A percentile compares a stretch with the other conserved stretches of the same genome.
Conservation (phyloP, 2,888 invertebrate species). For the Cistogaster globosa region DNA sequence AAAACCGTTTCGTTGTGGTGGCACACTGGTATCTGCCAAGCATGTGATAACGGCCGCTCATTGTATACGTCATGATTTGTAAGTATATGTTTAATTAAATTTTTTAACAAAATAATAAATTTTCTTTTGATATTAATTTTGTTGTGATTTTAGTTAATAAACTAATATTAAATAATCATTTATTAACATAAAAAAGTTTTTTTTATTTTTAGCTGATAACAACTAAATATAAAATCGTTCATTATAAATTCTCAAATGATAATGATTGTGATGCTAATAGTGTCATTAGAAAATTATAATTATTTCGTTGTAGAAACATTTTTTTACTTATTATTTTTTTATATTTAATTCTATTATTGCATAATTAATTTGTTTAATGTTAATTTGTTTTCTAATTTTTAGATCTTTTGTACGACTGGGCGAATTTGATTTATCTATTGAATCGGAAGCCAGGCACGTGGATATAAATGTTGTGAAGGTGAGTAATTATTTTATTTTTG, state of each 20-base stretch:
- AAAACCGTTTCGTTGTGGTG: conserved; percentile 81
- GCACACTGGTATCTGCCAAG: conserved; percentile 79
- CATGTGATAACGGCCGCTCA: conserved; percentile 87
- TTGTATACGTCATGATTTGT: conserved; percentile 77
- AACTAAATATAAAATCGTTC: background rate
- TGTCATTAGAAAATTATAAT: conserved; percentile 35
- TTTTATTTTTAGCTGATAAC: too few relatives aligned
- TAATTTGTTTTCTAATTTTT: background rate
- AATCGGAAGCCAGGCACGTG: conserved; percentile 84
- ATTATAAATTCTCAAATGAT: background rate
- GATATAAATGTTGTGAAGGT: conserved; percentile 85
- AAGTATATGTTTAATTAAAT: conserved; percentile 63
- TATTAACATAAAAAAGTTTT: too few relatives aligned
- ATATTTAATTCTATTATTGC: background rate
- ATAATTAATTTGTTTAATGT: background rate
- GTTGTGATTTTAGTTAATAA: too few relatives aligned
- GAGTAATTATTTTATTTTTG: conserved; percentile 71
- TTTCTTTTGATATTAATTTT: background rate
- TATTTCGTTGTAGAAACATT: background rate
- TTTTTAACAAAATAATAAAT: background rate
- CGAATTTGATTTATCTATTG: conserved; percentile 87
- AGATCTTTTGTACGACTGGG: conserved; percentile 89
- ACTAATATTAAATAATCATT: too few relatives aligned
- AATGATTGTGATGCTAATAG: background rate
- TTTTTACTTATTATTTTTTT: background rate